Base-by-base conservation (phyloP, 1,140 invertebrate species). In the Drosophila jambulina region DNA sequence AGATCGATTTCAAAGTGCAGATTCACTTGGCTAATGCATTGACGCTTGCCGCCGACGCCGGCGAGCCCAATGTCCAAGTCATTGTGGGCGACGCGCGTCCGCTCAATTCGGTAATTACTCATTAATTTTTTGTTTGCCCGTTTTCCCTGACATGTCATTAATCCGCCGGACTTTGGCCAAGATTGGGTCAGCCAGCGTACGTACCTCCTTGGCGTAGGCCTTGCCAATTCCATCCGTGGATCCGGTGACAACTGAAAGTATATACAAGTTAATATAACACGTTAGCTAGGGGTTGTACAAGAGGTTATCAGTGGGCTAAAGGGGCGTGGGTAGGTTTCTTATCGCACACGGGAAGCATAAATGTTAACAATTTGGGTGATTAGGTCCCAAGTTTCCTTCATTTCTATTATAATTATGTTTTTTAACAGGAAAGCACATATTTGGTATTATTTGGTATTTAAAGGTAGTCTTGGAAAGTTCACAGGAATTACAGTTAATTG, bases 171-270 rank as follows among this genome's bases (percentile, higher is more conserved):
- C 62, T 80, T 48, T 67, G 54, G 48, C n/a, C 46, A 65, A 40
- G 40, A 34, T 58, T 38, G 49, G 54, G 45, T 48, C 21, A 45
- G 27, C 19, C 34, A 9, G 25, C 43, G n/a, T 78, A 93, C 92
- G 93, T 93, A 96, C 95, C 81, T 96, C 95, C 91, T 96, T 95
- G 4, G 97, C 96, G 92, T 97, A 98, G 3, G 97, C 97, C 93
- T 97, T 97, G n/a, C 98, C 98, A 82, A 99, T 96, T 10, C 98
- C 98, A 94, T 98, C 97, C 7, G 98, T 98, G 2, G 96, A 95
- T 32, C 98, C 98, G 34, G 98, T 99, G 0, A 98, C 93, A 64
- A 99, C 97, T 95, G 94, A 64, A 95, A 94, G 70, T n/a, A 38
- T 42, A 34, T 12, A 91, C 84, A 85, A 91, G 68, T 82, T 71